Conservation (phyloP, 2,113 vertebrate genomes). For the Budorcas taxicolor region DNA sequence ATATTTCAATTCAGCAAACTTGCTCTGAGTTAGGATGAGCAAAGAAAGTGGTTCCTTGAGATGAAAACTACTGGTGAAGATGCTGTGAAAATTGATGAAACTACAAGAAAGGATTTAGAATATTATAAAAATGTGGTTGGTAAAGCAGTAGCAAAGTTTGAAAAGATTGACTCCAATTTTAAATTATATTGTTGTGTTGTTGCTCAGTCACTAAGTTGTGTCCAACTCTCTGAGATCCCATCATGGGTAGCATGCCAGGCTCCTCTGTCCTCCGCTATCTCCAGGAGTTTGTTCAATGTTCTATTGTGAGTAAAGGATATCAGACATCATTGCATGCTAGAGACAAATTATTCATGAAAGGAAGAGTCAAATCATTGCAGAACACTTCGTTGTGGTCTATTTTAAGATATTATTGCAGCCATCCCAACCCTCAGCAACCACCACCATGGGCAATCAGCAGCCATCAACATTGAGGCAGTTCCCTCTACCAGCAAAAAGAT, state of each 20-base stretch:
- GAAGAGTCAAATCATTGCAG: not conserved
- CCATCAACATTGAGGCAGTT: not conserved
- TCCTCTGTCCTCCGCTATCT: not conserved
- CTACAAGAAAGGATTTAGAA: not conserved
- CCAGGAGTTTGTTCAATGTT: not conserved
- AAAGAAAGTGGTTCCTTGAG: not conserved
- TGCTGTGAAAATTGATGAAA: not conserved
- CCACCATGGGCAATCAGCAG: not conserved
- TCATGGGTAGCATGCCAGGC: not conserved
- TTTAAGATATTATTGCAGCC: not conserved
- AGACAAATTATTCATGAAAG: not conserved
- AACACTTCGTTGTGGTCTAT: not conserved
- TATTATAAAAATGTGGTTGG: not conserved
- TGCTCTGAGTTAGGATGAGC: not conserved
- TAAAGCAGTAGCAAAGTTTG: not conserved
- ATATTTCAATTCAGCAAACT: not conserved
- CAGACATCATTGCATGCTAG: not conserved
- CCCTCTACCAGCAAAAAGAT: not conserved
- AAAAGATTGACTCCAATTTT: not conserved
- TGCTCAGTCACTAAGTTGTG: not conserved
- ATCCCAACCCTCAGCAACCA: not conserved
- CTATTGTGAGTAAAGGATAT: not conserved
- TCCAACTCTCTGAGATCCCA: rapidly evolving
- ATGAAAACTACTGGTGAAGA: not conserved
- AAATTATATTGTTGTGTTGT: not conserved